Evolutionary conservation across 1,140 invertebrate genomes (phyloP).

Genomic region (Armadillidium nasatum): DNA sequence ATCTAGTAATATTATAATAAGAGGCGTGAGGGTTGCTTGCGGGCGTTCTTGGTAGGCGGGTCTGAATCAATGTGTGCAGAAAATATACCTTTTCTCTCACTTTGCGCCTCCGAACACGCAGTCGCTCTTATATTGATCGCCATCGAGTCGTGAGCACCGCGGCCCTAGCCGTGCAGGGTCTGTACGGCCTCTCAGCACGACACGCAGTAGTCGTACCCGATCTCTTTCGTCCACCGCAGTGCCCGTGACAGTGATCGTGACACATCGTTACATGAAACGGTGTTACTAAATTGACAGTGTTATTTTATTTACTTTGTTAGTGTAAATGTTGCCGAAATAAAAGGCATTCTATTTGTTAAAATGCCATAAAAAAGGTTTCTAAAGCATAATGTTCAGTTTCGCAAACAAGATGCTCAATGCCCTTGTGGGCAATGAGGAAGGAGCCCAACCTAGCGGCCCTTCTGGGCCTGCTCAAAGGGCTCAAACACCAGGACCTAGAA

Average conservation of each 20-base stretch:
- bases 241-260: slow-evolving; percentile 10
- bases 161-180: slow-evolving; percentile 3
- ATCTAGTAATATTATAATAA: background rate
- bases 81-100: slow-evolving; percentile 1
- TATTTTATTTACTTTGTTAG: background rate
- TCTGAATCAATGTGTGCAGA: slow-evolving; percentile 9
- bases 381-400: slow-evolving; percentile 50
- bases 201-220: slow-evolving; percentile 10
- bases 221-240: slow-evolving; percentile 6
- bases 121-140: background rate
- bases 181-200: slow-evolving; percentile 7
- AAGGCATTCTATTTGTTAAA: too few relatives aligned
- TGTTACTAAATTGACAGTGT: slow-evolving; percentile 13
- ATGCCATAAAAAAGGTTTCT: background rate
- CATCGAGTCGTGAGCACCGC: background rate
- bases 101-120: background rate
- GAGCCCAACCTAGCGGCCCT: slow-evolving; percentile 31
- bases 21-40: slow-evolving; percentile 4
- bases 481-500: slow-evolving; percentile 29
- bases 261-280: background rate
- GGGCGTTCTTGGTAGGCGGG: slow-evolving; percentile 2
- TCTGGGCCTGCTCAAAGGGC: slow-evolving; percentile 16
- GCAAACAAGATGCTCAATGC: slow-evolving; percentile 53
- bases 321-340: background rate
- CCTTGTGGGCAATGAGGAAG: slow-evolving; percentile 50